These are phyloP conservation scores for Cheirogaleus medius DNA, from an alignment of 2,113 vertebrate species.

Conservation along the genomic window DNA sequence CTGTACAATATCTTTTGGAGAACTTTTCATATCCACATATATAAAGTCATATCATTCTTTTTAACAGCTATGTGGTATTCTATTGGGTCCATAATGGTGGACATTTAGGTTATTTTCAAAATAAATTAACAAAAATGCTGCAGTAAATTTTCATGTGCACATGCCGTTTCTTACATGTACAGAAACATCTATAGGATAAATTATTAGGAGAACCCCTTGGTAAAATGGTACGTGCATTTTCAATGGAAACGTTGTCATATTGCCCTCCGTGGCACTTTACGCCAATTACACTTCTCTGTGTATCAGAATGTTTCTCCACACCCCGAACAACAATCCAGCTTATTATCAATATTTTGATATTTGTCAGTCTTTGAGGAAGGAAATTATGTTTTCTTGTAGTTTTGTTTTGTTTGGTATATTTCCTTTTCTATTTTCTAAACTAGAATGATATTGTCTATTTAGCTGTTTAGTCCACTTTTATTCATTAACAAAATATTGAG, in stretches of 20 bases:
- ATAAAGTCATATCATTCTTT: not conserved
- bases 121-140: not conserved
- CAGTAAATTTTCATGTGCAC: not conserved
- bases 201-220: not conserved
- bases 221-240: not conserved
- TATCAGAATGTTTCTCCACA: not conserved
- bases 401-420: not conserved
- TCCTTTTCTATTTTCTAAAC: not conserved
- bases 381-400: not conserved
- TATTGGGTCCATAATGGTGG: not conserved
- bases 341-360: not conserved
- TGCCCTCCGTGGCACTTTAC: not conserved
- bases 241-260: not conserved
- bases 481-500: slow-evolving; percentile 5
- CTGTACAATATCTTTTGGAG: not conserved
- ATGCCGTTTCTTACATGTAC: not conserved
- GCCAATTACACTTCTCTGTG: not conserved
- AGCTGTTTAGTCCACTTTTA: not conserved
- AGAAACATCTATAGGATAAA: not conserved
- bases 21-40: not conserved
- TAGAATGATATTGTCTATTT: not conserved
- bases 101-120: not conserved
- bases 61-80: not conserved
- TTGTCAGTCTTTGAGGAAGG: not conserved
- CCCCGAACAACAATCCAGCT: not conserved